phyloP scores from a whole-genome alignment of 1,140 invertebrate genomes.

The Drosophila azteca region DNA sequence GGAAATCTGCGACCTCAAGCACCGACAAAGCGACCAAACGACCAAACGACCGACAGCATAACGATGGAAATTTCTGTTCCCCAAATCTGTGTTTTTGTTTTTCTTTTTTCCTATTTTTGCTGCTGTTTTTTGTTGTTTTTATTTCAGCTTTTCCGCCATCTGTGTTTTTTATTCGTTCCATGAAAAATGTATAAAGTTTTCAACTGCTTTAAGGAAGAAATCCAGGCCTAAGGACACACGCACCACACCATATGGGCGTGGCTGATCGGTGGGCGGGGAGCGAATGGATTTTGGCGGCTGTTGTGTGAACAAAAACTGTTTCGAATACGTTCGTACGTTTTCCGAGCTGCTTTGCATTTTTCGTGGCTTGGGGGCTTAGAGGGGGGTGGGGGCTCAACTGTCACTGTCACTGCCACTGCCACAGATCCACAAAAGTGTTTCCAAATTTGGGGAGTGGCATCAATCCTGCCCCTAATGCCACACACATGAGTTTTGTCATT shows the following conservation, averaged over 20 bases:
- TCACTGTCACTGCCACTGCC: background rate
- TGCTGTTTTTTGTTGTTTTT: conserved; percentile 3
- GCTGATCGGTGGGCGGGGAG: background rate
- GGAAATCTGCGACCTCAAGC: conserved; percentile 1
- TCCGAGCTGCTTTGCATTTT: conserved; percentile 77
- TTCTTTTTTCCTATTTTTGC: conserved; percentile 15
- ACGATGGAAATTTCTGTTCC: background rate
- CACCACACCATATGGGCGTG: conserved; percentile 51
- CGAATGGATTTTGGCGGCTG: conserved; percentile 4
- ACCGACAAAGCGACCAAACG: background rate
- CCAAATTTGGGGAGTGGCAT: background rate
- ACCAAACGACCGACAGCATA: background rate
- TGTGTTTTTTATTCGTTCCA: conserved; percentile 45
- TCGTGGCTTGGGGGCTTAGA: conserved; percentile 55
- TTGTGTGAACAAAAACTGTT: conserved; percentile 48
- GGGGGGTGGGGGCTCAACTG: background rate
- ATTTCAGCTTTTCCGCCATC: background rate
- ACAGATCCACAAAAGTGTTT: no score
- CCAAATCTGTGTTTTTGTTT: background rate
- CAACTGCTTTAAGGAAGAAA: conserved; percentile 5
- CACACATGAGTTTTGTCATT: conserved; percentile 78
- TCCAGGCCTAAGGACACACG: conserved; percentile 40
- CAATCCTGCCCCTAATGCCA: conserved; percentile 31
- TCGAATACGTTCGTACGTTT: conserved; percentile 63
- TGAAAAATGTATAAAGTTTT: conserved; percentile 77